Evolutionary conservation across 1,140 invertebrate genomes (phyloP).

Genomic region (Chironomus tepperi): DNA sequence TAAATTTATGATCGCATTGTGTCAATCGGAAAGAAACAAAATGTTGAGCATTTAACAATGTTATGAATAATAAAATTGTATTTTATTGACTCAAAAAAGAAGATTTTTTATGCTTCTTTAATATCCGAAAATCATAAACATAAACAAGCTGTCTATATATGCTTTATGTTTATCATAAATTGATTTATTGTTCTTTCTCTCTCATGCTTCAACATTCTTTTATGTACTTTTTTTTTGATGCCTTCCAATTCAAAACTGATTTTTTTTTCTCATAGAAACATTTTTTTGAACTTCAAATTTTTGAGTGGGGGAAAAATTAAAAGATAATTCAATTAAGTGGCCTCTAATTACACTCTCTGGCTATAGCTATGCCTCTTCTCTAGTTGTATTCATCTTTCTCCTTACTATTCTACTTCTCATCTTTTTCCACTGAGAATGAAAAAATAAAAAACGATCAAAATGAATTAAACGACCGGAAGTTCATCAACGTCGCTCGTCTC

Average conservation of each 20-base stretch:
- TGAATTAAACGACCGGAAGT: constrained; percentile 23
- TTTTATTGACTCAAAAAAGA: constrained; percentile 1
- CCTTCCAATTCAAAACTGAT: too few relatives aligned
- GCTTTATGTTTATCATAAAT: constrained; percentile 19
- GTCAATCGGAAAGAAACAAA: constrained; percentile 16
- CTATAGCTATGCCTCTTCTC: too few relatives aligned
- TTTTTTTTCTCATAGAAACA: too few relatives aligned
- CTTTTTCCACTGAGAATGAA: neutral
- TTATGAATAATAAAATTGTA: neutral
- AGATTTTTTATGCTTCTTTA: constrained; percentile 18
- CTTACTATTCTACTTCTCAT: neutral
- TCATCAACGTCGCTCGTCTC: neutral
- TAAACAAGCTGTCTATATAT: neutral
- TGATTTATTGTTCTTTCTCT: constrained; percentile 21
- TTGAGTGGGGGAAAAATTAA: constrained; percentile 18
- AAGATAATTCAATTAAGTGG: constrained; percentile 22
- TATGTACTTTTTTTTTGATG: too few relatives aligned
- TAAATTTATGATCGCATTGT: constrained; percentile 16
- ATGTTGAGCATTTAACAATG: neutral
- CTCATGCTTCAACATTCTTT: neutral
- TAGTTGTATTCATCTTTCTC: too few relatives aligned
- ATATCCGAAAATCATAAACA: constrained; percentile 23
- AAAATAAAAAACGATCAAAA: neutral
- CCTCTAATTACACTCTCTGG: neutral
- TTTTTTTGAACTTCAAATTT: neutral